Evolutionary conservation across 2,888 invertebrate species (phyloP).

Genomic region (Orthosia gothica): DNA sequence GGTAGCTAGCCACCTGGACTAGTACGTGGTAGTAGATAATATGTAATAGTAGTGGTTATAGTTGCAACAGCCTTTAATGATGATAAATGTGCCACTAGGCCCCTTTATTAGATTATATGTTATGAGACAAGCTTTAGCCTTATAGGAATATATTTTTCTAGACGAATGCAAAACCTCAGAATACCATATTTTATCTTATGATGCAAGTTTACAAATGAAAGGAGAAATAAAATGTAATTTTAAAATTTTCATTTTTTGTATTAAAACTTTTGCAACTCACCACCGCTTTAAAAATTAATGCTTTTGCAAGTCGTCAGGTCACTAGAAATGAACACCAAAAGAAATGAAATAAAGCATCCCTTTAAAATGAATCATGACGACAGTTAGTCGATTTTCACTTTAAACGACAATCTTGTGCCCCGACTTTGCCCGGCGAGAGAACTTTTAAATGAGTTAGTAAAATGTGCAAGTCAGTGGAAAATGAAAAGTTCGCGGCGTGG

Average conservation of each 20-base stretch:
- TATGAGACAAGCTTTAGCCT: neutral
- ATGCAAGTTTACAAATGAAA: neutral
- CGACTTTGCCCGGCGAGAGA: constrained; percentile 15
- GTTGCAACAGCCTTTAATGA: constrained; percentile 11
- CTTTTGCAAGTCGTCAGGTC: neutral
- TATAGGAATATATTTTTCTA: neutral
- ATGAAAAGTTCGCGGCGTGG: constrained; percentile 52
- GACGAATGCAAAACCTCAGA: neutral
- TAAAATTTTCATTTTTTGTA: neutral
- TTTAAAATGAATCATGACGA: constrained; percentile 55
- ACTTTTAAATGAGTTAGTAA: constrained; percentile 70
- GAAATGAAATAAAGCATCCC: constrained; percentile 20
- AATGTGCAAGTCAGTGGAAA: constrained; percentile 69
- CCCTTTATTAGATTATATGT: neutral
- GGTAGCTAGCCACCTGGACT: neutral
- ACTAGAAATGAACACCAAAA: constrained; percentile 21
- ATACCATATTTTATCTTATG: neutral
- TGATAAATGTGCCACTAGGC: constrained; percentile 1
- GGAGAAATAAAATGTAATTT: neutral
- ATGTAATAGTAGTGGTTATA: neutral
- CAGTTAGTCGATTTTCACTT: constrained; percentile 54
- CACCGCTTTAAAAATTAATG: constrained; percentile 1
- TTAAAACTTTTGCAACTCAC: constrained; percentile 5
- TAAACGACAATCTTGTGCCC: constrained; percentile 32
- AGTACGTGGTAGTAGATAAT: neutral